Conservation (phyloP, 2,888 invertebrate species). For the Dicranocentrus wangi region DNA sequence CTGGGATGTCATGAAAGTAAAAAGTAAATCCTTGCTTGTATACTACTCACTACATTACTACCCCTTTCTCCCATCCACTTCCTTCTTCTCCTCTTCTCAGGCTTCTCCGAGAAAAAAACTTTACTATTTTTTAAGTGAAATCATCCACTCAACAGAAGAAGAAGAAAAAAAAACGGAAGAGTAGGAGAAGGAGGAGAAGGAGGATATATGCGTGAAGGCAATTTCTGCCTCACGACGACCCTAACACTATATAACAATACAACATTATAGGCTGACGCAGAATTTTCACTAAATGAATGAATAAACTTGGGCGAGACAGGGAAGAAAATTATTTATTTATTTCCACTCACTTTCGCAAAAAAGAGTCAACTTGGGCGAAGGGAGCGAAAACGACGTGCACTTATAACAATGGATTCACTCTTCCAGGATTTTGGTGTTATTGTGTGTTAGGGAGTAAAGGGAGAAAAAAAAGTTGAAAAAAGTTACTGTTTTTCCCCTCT, state of each 20-base stretch:
- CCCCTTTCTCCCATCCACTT: background rate
- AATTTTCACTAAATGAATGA: constrained; percentile 25
- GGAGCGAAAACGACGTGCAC: constrained; percentile 7
- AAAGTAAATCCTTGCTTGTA: background rate
- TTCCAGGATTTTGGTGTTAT: background rate
- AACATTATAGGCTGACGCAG: too few relatives aligned
- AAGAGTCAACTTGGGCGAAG: background rate
- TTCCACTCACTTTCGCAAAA: constrained; percentile 22
- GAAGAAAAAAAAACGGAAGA: background rate
- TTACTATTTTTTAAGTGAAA: constrained; percentile 24
- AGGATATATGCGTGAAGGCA: background rate
- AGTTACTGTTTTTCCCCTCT: too few relatives aligned
- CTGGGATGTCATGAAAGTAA: background rate
- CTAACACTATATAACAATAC: too few relatives aligned
- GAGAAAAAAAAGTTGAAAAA: background rate
- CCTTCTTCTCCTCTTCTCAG: too few relatives aligned
- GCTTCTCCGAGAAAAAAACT: too few relatives aligned
- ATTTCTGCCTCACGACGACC: too few relatives aligned
- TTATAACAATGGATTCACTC: constrained; percentile 7
- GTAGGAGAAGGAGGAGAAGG: background rate
- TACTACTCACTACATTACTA: background rate
- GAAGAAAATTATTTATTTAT: constrained; percentile 31
- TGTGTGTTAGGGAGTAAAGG: constrained; percentile 1
- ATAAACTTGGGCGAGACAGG: background rate
- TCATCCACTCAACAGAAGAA: background rate